Evolutionary conservation across 2,888 invertebrate species (phyloP).

Genomic region (Frankliniella intonsa): DNA sequence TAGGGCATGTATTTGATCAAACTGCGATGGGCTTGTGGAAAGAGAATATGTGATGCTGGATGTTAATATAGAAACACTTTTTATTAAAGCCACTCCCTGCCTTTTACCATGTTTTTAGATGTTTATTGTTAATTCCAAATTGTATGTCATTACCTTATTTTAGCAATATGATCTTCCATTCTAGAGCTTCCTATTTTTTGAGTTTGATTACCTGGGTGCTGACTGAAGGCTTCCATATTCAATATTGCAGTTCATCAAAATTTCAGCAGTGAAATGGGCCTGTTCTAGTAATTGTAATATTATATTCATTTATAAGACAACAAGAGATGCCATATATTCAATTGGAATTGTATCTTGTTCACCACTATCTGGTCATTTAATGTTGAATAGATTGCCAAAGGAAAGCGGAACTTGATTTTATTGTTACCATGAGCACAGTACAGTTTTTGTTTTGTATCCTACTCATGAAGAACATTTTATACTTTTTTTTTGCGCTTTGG

Average conservation of each 20-base stretch:
- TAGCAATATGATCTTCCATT: constrained; percentile 3
- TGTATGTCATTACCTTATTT: not conserved
- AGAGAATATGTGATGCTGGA: too few species aligned
- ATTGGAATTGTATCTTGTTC: too few species aligned
- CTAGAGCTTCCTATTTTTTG: not conserved
- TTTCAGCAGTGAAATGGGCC: not conserved
- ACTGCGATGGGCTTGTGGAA: too few species aligned
- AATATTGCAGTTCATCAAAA: not conserved
- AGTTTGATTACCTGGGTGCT: not conserved
- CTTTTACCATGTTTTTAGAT: too few species aligned
- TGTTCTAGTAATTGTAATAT: too few species aligned
- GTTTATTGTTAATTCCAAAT: not conserved
- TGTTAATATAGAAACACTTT: too few species aligned
- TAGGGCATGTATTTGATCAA: too few species aligned
- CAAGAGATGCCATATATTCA: not conserved
- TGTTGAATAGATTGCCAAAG: too few species aligned
- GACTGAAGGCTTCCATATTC: not conserved
- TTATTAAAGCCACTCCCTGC: too few species aligned
- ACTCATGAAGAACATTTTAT: too few species aligned
- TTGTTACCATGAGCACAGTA: not conserved
- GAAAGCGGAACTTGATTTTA: too few species aligned
- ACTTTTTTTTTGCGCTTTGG: not conserved
- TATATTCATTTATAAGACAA: not conserved
- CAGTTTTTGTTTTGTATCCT: not conserved
- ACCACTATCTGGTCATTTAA: too few species aligned